These are phyloP conservation scores for Haliclona indistincta DNA, from an alignment of 37 sponge, comb jelly and placozoan species.

Conservation along the genomic window DNA sequence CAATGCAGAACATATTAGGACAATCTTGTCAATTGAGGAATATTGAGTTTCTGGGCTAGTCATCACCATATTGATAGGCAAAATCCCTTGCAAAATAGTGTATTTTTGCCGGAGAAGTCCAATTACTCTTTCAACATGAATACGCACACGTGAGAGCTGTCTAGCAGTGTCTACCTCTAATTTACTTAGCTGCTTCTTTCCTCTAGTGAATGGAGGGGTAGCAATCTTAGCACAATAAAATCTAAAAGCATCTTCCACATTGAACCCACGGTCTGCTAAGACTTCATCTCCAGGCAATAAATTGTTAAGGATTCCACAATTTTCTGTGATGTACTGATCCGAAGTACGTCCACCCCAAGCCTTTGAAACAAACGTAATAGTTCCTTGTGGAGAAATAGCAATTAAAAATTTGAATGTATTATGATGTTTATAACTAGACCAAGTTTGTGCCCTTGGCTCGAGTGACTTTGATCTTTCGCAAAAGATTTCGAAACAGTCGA, in stretches of 20 bases:
- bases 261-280: constrained; percentile 33
- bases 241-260: constrained; percentile 9
- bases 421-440: constrained; percentile 27
- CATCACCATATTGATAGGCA: background rate
- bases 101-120: constrained; percentile 7
- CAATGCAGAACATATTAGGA: constrained; percentile 43
- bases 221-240: constrained; percentile 8
- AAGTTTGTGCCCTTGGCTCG: constrained; percentile 14
- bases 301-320: constrained; percentile 15
- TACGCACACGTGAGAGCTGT: constrained; percentile 16
- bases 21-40: constrained; percentile 41
- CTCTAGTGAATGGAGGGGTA: constrained; percentile 17
- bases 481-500: constrained; percentile 42
- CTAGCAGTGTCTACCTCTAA: background rate
- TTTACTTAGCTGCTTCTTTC: constrained; percentile 9
- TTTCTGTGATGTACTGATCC: constrained; percentile 15
- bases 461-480: constrained; percentile 8
- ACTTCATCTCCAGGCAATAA: constrained; percentile 14
- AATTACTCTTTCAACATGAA: constrained; percentile 31
- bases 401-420: constrained; percentile 49
- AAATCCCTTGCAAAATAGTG: constrained; percentile 8
- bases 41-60: background rate
- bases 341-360: constrained; percentile 27
- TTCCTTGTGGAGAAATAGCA: constrained; percentile 28
- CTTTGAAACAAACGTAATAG: constrained; percentile 21